Percentiles rank a stretch among this genome's conserved stretches.
These are phyloP conservation scores for Linnaemya tessellans DNA, from an alignment of 2,888 invertebrate genomes.

Conservation along the genomic window DNA sequence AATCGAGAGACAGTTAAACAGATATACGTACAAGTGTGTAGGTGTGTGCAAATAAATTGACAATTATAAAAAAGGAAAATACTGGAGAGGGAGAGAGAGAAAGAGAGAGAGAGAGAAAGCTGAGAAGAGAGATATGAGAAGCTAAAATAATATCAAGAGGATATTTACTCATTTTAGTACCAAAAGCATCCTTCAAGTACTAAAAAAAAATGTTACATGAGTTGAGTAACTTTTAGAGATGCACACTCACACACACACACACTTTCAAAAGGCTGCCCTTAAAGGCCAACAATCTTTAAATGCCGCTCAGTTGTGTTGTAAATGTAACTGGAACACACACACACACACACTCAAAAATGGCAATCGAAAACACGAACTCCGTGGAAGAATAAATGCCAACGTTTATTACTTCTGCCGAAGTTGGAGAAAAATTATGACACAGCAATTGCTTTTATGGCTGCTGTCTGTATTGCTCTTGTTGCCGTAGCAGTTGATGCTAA, in stretches of 20 bases:
- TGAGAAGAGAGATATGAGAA: background rate
- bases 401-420: constrained; percentile 62
- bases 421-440: constrained; percentile 32
- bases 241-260: background rate
- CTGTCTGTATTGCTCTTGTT: background rate
- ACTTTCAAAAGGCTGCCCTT: background rate
- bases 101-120: constrained; percentile 9
- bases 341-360: background rate
- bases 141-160: background rate
- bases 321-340: constrained; percentile 58
- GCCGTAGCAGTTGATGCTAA: constrained; percentile 28
- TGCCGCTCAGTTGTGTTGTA: constrained; percentile 42
- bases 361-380: background rate
- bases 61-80: background rate
- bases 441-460: constrained; percentile 4
- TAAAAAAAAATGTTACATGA: constrained; percentile 35
- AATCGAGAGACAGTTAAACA: background rate
- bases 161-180: constrained; percentile 46
- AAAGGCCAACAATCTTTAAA: constrained; percentile 61
- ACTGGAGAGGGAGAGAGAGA: constrained; percentile 4
- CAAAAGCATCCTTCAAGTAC: constrained; percentile 48
- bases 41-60: background rate
- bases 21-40: background rate
- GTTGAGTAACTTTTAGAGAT: constrained; percentile 19
- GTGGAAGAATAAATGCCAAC: constrained; percentile 39